Conservation (phyloP, 2,797 vertebrate species). For the Threskiornis aethiopicus region DNA sequence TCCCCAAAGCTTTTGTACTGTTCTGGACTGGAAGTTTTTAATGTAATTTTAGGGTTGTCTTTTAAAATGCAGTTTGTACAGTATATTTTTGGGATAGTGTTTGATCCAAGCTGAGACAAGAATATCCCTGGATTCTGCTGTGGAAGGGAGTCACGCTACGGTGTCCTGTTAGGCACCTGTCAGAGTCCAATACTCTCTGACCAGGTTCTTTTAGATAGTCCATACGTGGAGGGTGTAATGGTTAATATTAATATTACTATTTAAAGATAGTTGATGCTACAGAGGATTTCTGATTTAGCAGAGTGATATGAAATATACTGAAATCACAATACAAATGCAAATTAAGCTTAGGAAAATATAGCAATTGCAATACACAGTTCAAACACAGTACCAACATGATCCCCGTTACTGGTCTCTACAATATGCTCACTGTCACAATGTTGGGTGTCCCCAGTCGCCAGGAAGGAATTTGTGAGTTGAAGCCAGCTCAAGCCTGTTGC, state of each 20-base stretch:
- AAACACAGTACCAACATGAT: fast-evolving
- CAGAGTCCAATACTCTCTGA: neutral
- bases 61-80: neutral
- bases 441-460: fast-evolving
- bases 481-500: neutral
- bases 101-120: neutral
- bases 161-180: neutral
- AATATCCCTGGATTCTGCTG: neutral
- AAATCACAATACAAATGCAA: neutral
- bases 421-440: fast-evolving
- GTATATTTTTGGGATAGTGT: neutral
- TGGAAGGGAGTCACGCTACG: neutral
- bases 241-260: neutral
- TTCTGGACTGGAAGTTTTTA: neutral
- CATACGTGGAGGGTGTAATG: neutral
- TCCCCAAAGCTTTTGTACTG: neutral
- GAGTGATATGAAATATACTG: neutral
- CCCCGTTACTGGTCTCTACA: neutral
- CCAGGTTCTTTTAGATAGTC: neutral
- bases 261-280: neutral
- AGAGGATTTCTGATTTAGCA: neutral
- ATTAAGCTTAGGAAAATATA: neutral
- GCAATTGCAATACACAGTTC: neutral
- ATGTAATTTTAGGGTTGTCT: neutral
- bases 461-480: neutral